Conservation (phyloP, 2,113 vertebrate genomes). For the Chinchilla lanigera region DNA sequence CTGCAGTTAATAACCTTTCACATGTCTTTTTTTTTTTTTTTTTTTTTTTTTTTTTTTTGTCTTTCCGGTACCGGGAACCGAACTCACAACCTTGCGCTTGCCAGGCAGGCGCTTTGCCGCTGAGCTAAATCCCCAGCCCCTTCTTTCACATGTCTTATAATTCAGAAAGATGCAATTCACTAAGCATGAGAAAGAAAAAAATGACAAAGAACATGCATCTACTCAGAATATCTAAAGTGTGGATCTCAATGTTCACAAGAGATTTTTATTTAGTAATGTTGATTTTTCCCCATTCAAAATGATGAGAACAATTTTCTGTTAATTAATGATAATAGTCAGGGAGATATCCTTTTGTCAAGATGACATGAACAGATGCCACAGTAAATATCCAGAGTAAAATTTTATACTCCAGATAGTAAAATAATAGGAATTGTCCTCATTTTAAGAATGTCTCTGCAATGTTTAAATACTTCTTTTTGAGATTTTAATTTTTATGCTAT, state of each 20-base stretch:
- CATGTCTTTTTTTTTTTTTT: no score
- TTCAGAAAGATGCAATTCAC: slow-evolving; percentile 44
- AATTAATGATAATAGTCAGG: not conserved
- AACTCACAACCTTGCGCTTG: no score
- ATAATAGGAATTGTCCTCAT: not conserved
- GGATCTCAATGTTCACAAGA: not conserved
- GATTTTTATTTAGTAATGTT: not conserved
- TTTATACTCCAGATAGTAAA: not conserved
- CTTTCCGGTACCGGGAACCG: no score
- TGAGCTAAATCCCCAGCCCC: no score
- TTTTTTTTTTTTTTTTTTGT: no score
- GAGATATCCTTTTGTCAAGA: not conserved
- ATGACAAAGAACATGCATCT: slow-evolving; percentile 57
- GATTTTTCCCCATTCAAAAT: not conserved
- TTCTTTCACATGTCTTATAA: not conserved
- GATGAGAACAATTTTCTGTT: not conserved
- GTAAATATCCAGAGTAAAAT: not conserved
- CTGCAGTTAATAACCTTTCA: slow-evolving; percentile 19
- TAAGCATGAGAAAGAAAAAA: not conserved
- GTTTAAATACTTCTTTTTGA: not conserved
- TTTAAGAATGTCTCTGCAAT: not conserved
- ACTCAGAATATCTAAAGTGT: slow-evolving; percentile 33
- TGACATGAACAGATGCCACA: not conserved
- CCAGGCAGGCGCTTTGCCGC: no score
- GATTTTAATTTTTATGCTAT: not conserved